These are phyloP conservation scores for Bolborhynchus lineola DNA, from an alignment of 2,113 vertebrate genomes.

Conservation along the genomic window DNA sequence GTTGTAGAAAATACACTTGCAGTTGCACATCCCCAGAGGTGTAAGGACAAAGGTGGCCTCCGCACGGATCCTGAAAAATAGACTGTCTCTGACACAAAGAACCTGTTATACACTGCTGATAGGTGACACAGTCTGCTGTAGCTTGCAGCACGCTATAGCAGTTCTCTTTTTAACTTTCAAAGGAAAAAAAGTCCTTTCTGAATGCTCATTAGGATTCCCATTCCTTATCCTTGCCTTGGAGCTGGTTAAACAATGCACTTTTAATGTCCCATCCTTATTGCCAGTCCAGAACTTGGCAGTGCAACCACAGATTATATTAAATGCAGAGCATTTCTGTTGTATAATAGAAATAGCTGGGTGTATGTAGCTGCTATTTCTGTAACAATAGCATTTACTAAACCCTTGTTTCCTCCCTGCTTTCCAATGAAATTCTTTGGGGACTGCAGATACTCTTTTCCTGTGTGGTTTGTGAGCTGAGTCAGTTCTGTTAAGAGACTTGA, in stretches of 20 bases:
- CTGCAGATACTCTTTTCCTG: not conserved
- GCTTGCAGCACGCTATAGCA: not conserved
- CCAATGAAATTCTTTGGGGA: not conserved
- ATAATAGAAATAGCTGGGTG: slow-evolving; percentile 22
- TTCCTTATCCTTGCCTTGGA: not conserved
- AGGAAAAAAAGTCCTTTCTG: not conserved
- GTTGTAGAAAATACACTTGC: not conserved
- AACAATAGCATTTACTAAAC: slow-evolving; percentile 39
- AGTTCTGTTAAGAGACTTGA: not conserved
- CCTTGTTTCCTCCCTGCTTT: slow-evolving; percentile 49
- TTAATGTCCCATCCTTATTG: not conserved
- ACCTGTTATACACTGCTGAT: not conserved
- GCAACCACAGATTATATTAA: not conserved
- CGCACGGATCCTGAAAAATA: not conserved
- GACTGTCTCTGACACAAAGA: not conserved
- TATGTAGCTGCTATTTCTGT: slow-evolving; percentile 51
- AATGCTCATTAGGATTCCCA: not conserved
- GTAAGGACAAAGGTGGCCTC: not conserved
- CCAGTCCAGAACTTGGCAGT: not conserved
- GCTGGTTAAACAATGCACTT: slow-evolving; percentile 8
- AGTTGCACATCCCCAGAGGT: not conserved
- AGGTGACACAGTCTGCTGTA: not conserved
- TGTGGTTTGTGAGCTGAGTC: not conserved
- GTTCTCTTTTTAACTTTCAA: not conserved
- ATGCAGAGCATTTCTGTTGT: not conserved